Evolutionary conservation across 2,797 vertebrate species (phyloP).

Genomic region (Xerus rutilus): DNA sequence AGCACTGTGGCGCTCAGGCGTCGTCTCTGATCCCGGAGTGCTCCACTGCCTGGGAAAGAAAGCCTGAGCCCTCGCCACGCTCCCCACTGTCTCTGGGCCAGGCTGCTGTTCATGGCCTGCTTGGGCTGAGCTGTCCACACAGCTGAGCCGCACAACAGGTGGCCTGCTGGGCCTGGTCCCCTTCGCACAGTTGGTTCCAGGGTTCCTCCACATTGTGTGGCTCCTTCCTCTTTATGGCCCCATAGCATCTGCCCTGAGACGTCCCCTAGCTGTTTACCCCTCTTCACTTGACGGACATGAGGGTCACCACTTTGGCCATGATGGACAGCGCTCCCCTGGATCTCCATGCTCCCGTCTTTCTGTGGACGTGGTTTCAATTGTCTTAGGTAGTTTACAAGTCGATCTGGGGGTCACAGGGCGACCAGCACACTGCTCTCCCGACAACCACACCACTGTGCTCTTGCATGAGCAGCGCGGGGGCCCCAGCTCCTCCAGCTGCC

Average conservation of each 20-base stretch:
- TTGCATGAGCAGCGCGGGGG: too few species aligned
- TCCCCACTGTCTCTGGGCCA: background rate
- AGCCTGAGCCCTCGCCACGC: background rate
- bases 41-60: background rate
- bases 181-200: background rate
- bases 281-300: background rate
- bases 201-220: background rate
- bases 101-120: background rate
- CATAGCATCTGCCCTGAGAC: too few species aligned
- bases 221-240: background rate
- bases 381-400: background rate
- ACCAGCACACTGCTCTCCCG: too few species aligned
- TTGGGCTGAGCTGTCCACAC: background rate
- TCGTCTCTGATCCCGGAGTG: background rate
- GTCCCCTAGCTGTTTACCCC: background rate
- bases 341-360: background rate
- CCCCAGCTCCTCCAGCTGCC: too few species aligned
- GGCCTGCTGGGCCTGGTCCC: background rate
- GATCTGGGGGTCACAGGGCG: background rate
- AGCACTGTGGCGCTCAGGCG: too few species aligned
- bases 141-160: background rate
- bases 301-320: background rate
- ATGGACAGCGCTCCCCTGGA: background rate
- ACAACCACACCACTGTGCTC: too few species aligned
- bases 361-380: background rate